Conservation (phyloP, 2,113 vertebrate genomes). For the pig (Sus scrofa) region DNA sequence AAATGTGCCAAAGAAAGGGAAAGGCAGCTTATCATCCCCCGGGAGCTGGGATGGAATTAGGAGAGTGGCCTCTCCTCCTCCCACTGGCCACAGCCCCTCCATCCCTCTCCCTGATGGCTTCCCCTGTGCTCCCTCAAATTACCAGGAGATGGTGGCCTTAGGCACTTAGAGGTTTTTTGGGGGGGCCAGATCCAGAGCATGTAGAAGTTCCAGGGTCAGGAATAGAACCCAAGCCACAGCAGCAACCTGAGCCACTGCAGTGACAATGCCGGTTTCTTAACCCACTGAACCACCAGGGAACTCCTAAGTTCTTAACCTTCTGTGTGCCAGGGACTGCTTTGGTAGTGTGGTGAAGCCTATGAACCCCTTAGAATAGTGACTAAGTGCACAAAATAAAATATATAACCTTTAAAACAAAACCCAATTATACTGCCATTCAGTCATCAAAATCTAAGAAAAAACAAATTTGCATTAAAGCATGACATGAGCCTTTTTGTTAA, state of each 20-base stretch:
- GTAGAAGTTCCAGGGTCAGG: too few relatives aligned
- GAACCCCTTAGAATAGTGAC: neutral
- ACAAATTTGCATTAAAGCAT: neutral
- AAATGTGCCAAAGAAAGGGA: neutral
- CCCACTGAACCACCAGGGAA: too few relatives aligned
- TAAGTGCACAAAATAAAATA: conserved; percentile 10
- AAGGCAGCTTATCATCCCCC: neutral
- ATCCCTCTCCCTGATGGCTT: neutral
- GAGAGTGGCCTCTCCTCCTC: neutral
- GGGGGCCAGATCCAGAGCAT: too few relatives aligned
- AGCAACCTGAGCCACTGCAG: too few relatives aligned
- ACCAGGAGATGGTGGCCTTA: neutral
- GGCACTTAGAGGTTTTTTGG: neutral
- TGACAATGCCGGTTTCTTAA: too few relatives aligned
- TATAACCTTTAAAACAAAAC: neutral
- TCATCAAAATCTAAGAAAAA: conserved; percentile 29
- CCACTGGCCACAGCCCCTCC: neutral
- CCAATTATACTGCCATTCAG: neutral
- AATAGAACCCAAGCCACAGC: too few relatives aligned
- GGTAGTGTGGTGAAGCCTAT: neutral
- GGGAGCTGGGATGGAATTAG: neutral
- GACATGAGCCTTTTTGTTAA: conserved; percentile 13
- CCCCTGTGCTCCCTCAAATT: neutral
- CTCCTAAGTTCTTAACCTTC: neutral
- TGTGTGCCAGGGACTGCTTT: neutral